Conservation (phyloP, 2,113 vertebrate genomes). For the Irena cyanogastra region DNA sequence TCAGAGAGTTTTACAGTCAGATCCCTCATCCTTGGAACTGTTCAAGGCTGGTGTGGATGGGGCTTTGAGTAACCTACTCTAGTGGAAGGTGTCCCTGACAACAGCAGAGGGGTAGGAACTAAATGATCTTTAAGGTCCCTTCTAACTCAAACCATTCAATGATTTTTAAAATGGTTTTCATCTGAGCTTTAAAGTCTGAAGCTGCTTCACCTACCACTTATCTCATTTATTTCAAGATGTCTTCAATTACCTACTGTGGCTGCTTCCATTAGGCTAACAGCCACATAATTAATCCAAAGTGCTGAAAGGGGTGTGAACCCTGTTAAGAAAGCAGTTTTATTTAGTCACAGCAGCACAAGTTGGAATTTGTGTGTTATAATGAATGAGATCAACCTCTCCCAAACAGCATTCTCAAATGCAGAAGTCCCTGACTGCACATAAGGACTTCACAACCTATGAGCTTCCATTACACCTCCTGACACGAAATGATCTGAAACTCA, state of each 20-base stretch:
- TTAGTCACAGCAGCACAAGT: background rate
- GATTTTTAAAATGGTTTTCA: background rate
- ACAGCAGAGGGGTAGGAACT: background rate
- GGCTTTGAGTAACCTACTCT: background rate
- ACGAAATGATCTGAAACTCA: background rate
- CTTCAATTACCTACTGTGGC: constrained; percentile 7
- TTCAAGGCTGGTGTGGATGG: background rate
- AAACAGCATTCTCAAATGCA: background rate
- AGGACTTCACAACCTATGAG: background rate
- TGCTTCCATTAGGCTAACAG: constrained; percentile 17
- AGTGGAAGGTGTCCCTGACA: background rate
- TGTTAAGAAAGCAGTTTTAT: background rate
- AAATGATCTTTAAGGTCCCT: background rate
- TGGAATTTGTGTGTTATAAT: background rate
- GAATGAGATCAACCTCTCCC: background rate
- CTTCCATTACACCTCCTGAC: background rate
- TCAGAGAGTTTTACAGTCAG: background rate
- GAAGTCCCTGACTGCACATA: background rate
- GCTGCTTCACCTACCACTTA: background rate
- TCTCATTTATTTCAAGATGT: constrained; percentile 35
- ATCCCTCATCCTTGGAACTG: background rate
- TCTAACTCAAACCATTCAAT: background rate
- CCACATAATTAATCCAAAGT: constrained; percentile 11
- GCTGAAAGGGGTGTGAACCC: background rate
- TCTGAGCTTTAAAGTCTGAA: background rate